These are phyloP conservation scores for Yponomeuta evonymella DNA, from an alignment of 2,888 invertebrate genomes.

Conservation along the genomic window DNA sequence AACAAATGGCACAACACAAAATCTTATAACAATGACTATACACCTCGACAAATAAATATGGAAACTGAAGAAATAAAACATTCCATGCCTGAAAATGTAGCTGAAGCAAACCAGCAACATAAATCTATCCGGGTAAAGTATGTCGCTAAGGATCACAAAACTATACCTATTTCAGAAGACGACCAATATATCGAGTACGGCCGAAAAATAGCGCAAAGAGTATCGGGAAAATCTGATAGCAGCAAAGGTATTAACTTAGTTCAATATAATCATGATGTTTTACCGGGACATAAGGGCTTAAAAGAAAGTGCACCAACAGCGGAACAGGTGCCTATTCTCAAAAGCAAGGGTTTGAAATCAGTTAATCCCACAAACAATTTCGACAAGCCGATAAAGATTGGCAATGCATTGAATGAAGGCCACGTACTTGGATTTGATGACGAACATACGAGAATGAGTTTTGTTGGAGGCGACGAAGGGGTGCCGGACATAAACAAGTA, in stretches of 20 bases:
- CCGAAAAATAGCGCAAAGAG: conserved; percentile 41
- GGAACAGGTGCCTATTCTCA: neutral
- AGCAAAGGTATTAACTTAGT: conserved; percentile 40
- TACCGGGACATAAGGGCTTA: conserved; percentile 34
- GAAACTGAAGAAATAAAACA: conserved; percentile 29
- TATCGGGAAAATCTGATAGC: conserved; percentile 45
- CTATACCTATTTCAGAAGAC: conserved; percentile 33
- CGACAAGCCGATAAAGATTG: conserved; percentile 56
- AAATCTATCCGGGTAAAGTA: conserved; percentile 47
- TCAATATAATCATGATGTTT: conserved; percentile 54
- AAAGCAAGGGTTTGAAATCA: neutral
- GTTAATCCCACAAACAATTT: conserved; percentile 31
- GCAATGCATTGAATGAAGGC: conserved; percentile 59
- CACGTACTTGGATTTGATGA: conserved; percentile 43
- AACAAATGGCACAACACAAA: conserved; percentile 65
- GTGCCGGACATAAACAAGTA: conserved; percentile 58
- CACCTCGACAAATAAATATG: conserved; percentile 45
- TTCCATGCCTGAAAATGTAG: conserved; percentile 31
- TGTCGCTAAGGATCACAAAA: conserved; percentile 31
- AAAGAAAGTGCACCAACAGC: conserved; percentile 19
- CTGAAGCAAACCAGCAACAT: conserved; percentile 32
- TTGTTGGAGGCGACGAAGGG: conserved; percentile 50
- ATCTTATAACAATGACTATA: conserved; percentile 52
- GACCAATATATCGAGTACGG: conserved; percentile 36
- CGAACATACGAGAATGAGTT: conserved; percentile 49